Base-by-base conservation (phyloP, 2,797 vertebrate genomes). In the Synaphobranchus kaupii region DNA sequence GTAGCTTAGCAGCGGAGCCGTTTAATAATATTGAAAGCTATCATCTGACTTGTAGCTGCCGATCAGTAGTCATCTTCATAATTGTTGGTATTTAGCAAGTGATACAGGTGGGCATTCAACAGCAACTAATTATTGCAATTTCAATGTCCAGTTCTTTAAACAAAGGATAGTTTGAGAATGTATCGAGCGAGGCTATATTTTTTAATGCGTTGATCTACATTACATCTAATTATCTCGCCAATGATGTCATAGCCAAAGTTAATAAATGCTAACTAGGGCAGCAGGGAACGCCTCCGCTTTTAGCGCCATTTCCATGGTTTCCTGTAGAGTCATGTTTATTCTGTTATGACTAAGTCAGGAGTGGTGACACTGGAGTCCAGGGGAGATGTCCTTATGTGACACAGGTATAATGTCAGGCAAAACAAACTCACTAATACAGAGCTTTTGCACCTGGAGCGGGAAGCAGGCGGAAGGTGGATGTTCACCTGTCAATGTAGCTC, bases 331-430 rank as follows among this genome's bases (percentile, higher is more conserved):
- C 34, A 78, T 39, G 34, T 15, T 78, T 39, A 39, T 47, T 78
- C 73, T 78, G 73, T 44, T 78, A 47, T 78, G 34, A 78, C 34
- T 47, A 47, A 47, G 34, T 5, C 34, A 78, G 0, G 15, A 78
- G 15, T 7, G 17, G 44, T 78, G 73, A 44, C 34, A 78, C 31
- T 44, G 20, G 13, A 78, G 34, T 15, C 73, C 34, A 17, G 17
- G 34, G 15, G 34, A 78, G 13, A 78, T 78, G 73, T 78, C 73
- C 73, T 78, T 47, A 44, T 78, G 39, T 78, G 73, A 44, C 73
- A 31, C 66, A 28, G n/a, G 66, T 68, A 31, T 2, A 60, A 60
- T 4, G 25, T 66, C 54, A 15, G 15, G 63, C 63, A n/a, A n/a
- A 66, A 66, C 63, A n/a, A 63, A 66, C 63, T 56, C 54, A 66